Percentiles rank a stretch among this genome's conserved stretches.
Conservation (phyloP, 2,113 vertebrate species). For the Microcebus ravelobensis region DNA sequence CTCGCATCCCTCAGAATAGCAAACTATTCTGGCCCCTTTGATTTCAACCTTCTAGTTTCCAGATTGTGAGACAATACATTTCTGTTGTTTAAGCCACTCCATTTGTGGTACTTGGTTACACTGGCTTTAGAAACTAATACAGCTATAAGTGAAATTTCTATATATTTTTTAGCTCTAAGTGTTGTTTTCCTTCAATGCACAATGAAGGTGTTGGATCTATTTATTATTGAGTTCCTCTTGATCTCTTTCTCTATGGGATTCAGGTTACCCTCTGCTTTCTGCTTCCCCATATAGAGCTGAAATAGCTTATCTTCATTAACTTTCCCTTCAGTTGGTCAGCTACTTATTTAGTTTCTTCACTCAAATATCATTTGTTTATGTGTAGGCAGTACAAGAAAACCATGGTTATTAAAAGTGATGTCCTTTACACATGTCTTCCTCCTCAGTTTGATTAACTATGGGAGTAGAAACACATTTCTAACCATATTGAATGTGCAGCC, state of each 20-base stretch:
- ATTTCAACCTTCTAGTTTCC: background rate
- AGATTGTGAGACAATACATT: background rate
- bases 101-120: background rate
- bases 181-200: background rate
- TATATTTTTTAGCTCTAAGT: background rate
- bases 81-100: background rate
- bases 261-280: background rate
- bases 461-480: background rate
- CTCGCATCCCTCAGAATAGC: background rate
- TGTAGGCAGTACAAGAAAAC: background rate
- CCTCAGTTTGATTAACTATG: background rate
- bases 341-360: background rate
- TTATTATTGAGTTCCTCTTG: background rate
- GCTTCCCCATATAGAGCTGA: background rate
- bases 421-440: background rate
- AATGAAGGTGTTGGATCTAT: background rate
- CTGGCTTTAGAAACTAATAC: background rate
- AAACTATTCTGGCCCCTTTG: background rate
- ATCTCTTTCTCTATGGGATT: background rate
- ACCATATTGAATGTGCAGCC: background rate
- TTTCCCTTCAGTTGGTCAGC: background rate
- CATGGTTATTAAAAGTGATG: background rate
- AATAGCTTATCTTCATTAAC: background rate
- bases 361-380: background rate
- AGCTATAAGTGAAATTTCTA: background rate